Base-by-base conservation (phyloP, 2,113 vertebrate genomes). In the Manacus vitellinus region DNA sequence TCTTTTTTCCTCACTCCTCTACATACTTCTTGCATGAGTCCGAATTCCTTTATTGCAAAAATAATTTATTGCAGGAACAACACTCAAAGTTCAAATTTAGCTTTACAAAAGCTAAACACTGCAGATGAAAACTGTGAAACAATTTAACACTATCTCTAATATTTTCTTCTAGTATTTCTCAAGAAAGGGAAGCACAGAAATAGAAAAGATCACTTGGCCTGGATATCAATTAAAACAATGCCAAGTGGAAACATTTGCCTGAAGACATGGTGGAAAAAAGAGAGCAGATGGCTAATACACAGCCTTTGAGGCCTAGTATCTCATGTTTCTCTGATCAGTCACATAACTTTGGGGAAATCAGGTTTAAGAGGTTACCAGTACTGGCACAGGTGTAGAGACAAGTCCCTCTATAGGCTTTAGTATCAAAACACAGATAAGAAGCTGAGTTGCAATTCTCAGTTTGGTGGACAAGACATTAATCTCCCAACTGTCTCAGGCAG, bases 361-460 rank as follows among this genome's bases (percentile, higher is more conserved):
- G 15, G 31, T 66, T 31, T 22, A 73, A 73, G 63, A 73, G 37
- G 25, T n/a, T 65, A 72, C 55, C 12, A 35, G 23, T 65, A 61
- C 15, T 41, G n/a, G 9, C 28, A 65, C 0, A 47, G 33, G 33
- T 39, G 52, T 6, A 11, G 37, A 58, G 27, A 85, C 5, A 1
- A 55, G 39, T 59, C 10, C 9, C 13, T 49, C 44, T 59, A 5
- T 15, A 47, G 0, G 0, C 6, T 39, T n/a, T 15, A 72, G 17
- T 47, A 62, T 20, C 21, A 61, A 84, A 87, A 66, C n/a, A 68
- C 4, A 33, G 58, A 7, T 17, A 86, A 43, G 8, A 63, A 54
- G 24, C 8, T 63, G 72, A 75, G 4, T 25, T 41, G 24, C 16
- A 74, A 5, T 70, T 87, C 76, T 44, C 24, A 65, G 21, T 33